phyloP scores from a whole-genome alignment of 1,140 invertebrate genomes.

The Heliothis subflexa region DNA sequence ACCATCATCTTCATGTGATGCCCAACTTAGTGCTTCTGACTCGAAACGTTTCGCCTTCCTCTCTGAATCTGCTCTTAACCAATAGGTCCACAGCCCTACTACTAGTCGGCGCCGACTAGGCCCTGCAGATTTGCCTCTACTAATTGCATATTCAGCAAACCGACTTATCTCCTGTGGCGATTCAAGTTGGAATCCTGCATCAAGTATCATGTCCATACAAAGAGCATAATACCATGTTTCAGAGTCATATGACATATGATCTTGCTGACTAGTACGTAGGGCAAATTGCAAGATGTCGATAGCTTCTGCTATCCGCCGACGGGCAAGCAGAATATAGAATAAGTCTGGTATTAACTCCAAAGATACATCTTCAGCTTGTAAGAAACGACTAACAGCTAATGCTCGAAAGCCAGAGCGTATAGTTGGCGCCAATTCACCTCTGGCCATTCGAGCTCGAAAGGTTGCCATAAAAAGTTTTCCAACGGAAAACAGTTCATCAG shows the following conservation, averaged over 20 bases:
- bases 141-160: slow-evolving; percentile 69
- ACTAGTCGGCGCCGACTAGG: slow-evolving; percentile 67
- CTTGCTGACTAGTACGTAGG: slow-evolving; percentile 60
- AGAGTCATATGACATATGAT: slow-evolving; percentile 61
- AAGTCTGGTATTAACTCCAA: slow-evolving; percentile 80
- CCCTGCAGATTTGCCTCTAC: slow-evolving; percentile 58
- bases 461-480: slow-evolving; percentile 77
- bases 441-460: slow-evolving; percentile 72
- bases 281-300: slow-evolving; percentile 70
- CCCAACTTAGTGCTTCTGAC: slow-evolving; percentile 73
- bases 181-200: slow-evolving; percentile 81
- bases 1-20: slow-evolving; percentile 57
- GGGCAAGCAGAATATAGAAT: slow-evolving; percentile 73
- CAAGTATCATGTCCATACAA: slow-evolving; percentile 82
- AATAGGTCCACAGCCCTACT: slow-evolving; percentile 78
- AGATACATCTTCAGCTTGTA: slow-evolving; percentile 72
- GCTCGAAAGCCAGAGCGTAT: slow-evolving; percentile 78
- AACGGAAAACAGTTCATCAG: slow-evolving; percentile 76
- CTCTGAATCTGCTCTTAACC: slow-evolving; percentile 70
- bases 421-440: slow-evolving; percentile 67
- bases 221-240: slow-evolving; percentile 83
- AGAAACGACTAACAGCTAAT: slow-evolving; percentile 74
- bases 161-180: slow-evolving; percentile 71
- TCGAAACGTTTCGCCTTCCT: slow-evolving; percentile 72
- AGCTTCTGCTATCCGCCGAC: slow-evolving; percentile 78